Conservation (phyloP, 1,140 invertebrate species). For the Drosophila tropicalis region DNA sequence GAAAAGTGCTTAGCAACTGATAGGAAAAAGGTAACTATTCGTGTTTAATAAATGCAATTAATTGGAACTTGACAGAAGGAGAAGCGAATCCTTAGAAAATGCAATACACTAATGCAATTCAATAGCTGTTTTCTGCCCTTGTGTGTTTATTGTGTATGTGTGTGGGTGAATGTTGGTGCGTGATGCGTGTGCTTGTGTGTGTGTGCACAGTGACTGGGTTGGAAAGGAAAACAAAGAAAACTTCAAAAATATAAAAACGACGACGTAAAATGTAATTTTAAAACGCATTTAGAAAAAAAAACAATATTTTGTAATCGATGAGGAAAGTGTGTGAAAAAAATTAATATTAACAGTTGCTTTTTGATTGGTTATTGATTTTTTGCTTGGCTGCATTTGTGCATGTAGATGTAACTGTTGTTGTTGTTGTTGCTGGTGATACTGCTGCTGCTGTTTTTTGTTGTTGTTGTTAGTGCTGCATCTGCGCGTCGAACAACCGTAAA, state of each 20-base stretch:
- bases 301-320: slow-evolving; percentile 21
- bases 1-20: slow-evolving; percentile 37
- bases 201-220: slow-evolving; percentile 68
- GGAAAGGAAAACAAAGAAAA: slow-evolving; percentile 78
- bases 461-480: slow-evolving; percentile 60
- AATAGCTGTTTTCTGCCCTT: slow-evolving; percentile 48
- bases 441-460: slow-evolving; percentile 40
- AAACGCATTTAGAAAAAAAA: slow-evolving; percentile 52
- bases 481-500: slow-evolving; percentile 70
- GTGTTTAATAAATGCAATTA: slow-evolving; percentile 27
- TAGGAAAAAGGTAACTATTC: slow-evolving; percentile 44
- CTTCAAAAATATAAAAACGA: slow-evolving; percentile 65
- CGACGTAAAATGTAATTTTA: slow-evolving; percentile 68
- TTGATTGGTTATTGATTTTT: slow-evolving; percentile 73
- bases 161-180: slow-evolving; percentile 33
- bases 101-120: slow-evolving; percentile 39
- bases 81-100: slow-evolving; percentile 30
- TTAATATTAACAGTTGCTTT: slow-evolving; percentile 35
- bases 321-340: slow-evolving; percentile 10
- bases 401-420: slow-evolving; percentile 57
- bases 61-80: neutral
- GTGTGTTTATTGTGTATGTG: neutral
- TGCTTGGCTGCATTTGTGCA: slow-evolving; percentile 57
- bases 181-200: slow-evolving; percentile 42
- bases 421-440: slow-evolving; percentile 38